Conservation (phyloP, 2,113 vertebrate species). For the Paramisgurnus dabryanus region DNA sequence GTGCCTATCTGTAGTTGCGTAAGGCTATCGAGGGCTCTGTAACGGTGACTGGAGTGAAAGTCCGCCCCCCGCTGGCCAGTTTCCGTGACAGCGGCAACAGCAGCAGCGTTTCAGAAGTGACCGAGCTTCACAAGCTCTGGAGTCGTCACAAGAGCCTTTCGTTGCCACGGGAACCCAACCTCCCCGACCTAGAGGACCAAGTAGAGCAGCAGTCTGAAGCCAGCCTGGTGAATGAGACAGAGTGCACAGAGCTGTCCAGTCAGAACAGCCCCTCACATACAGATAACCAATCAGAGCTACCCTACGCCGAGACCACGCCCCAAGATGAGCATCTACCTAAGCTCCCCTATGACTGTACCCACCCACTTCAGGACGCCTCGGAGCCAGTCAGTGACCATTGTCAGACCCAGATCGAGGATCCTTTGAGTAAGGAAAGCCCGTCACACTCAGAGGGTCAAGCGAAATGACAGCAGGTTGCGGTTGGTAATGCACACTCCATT, state of each 20-base stretch:
- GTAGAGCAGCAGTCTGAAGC: conserved; percentile 67
- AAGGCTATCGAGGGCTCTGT: conserved; percentile 97
- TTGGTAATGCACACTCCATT: conserved; percentile 39
- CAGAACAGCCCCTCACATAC: conserved; percentile 46
- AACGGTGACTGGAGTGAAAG: conserved; percentile 92
- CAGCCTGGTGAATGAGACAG: conserved; percentile 58
- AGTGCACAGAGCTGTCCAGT: conserved; percentile 57
- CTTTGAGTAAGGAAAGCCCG: neutral
- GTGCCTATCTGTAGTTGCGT: conserved; percentile 77
- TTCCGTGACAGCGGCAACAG: conserved; percentile 92
- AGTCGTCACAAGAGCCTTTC: conserved; percentile 85
- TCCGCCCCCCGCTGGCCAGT: conserved; percentile 93
- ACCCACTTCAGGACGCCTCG: conserved; percentile 65
- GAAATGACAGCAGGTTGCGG: conserved; percentile 42
- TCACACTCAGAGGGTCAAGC: conserved; percentile 5
- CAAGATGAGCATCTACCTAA: conserved; percentile 69
- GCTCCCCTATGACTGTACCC: conserved; percentile 73
- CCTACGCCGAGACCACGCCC: conserved; percentile 63
- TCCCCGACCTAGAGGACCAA: conserved; percentile 72
- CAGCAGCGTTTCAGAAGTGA: conserved; percentile 86
- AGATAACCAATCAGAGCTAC: conserved; percentile 61
- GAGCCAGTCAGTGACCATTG: conserved; percentile 70
- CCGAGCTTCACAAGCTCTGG: conserved; percentile 91
- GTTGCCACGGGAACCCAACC: conserved; percentile 85
- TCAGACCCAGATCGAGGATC: conserved; percentile 42